Evolutionary conservation across 2,888 invertebrate genomes (phyloP).

Genomic region (Megaustenia siamemsis): DNA sequence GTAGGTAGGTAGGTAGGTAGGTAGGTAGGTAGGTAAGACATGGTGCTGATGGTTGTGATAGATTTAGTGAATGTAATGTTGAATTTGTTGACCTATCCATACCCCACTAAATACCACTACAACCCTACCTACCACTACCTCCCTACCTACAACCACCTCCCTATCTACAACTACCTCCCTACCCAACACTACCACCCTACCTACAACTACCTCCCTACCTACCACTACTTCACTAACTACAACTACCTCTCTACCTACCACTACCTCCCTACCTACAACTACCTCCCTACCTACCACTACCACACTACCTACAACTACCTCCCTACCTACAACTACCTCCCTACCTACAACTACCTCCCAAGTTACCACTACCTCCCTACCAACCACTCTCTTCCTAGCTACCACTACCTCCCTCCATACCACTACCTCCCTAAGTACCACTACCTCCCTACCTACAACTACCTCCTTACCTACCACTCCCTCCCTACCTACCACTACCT

Average conservation of each 20-base stretch:
- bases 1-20: conserved; percentile 11
- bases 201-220: conserved; percentile 33
- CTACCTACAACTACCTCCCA: not conserved
- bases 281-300: not conserved
- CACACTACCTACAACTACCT: conserved; percentile 25
- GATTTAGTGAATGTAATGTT: too few species aligned
- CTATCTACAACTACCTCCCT: not conserved
- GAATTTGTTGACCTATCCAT: not conserved
- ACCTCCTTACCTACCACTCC: too few species aligned
- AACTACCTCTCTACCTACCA: conserved; percentile 24
- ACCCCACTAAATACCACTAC: too few species aligned
- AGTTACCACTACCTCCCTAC: not conserved
- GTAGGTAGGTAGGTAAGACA: conserved; percentile 3
- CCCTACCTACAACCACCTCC: not conserved
- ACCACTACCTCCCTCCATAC: not conserved
- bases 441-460: not conserved
- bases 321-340: not conserved
- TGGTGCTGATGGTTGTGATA: too few species aligned
- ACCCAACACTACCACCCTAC: conserved; percentile 10
- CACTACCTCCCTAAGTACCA: conserved; percentile 29
- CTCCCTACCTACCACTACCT: too few species aligned
- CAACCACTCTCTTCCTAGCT: not conserved
- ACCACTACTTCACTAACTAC: conserved; percentile 42
- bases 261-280: not conserved
- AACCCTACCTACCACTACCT: not conserved